Evolutionary conservation across 2,888 invertebrate species (phyloP).

Genomic region (Limnephilus rhombicus): DNA sequence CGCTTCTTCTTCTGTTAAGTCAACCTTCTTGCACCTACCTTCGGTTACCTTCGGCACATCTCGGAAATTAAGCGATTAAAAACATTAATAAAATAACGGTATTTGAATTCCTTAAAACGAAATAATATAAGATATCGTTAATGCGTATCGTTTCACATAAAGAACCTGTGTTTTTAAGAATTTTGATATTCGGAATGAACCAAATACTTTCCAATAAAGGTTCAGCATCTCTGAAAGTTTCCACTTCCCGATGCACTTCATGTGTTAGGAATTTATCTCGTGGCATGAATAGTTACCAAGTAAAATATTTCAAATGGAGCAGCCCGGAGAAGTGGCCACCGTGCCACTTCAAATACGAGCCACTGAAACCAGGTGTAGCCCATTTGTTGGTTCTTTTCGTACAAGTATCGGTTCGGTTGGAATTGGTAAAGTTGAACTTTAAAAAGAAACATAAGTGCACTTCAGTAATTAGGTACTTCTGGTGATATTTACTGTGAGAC

Average conservation of each 20-base stretch:
- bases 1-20: too few relatives aligned
- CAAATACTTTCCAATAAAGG: not conserved
- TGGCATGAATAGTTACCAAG: slow-evolving; percentile 15
- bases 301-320: slow-evolving; percentile 40
- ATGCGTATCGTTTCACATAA: not conserved
- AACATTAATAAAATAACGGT: too few relatives aligned
- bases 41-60: too few relatives aligned
- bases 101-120: too few relatives aligned
- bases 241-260: not conserved
- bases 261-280: slow-evolving; percentile 30
- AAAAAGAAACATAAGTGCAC: slow-evolving; percentile 12
- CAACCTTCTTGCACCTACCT: too few relatives aligned
- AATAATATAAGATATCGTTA: not conserved
- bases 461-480: slow-evolving; percentile 18
- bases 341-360: slow-evolving; percentile 15
- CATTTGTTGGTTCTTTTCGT: not conserved
- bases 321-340: slow-evolving; percentile 6
- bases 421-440: slow-evolving; percentile 3
- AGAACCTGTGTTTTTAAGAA: not conserved
- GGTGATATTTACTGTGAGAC: not conserved
- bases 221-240: not conserved
- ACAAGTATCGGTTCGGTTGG: not conserved
- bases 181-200: not conserved
- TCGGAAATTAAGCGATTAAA: too few relatives aligned
- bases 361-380: slow-evolving; percentile 17